phyloP scores from a whole-genome alignment of 1,140 invertebrate species.

The Drosophila albomicans region DNA sequence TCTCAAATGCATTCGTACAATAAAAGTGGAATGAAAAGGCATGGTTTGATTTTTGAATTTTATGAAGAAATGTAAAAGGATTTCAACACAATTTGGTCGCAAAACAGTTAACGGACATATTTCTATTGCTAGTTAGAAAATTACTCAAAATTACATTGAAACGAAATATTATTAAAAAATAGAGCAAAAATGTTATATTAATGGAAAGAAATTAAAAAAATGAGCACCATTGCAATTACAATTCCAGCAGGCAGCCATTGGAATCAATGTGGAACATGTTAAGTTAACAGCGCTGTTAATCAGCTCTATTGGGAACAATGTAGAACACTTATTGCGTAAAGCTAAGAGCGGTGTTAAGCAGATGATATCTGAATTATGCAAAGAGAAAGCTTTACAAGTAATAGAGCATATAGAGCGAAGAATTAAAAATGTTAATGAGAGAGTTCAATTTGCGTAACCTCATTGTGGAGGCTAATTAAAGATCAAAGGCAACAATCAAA shows the following conservation, averaged over 20 bases:
- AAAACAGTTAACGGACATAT: too few relatives aligned
- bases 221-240: too few relatives aligned
- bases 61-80: too few relatives aligned
- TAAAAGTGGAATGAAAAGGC: too few relatives aligned
- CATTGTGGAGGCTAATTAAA: constrained; percentile 1
- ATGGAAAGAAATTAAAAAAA: too few relatives aligned
- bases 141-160: too few relatives aligned
- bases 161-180: too few relatives aligned
- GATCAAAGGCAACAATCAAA: constrained; percentile 11
- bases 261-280: not conserved
- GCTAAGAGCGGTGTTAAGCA: not conserved
- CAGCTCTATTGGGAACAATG: not conserved
- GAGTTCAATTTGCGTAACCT: constrained; percentile 10
- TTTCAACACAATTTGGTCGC: too few relatives aligned
- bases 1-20: not conserved
- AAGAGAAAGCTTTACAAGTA: not conserved
- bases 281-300: not conserved
- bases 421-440: constrained; percentile 8
- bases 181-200: too few relatives aligned
- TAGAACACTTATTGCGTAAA: not conserved
- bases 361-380: not conserved
- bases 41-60: too few relatives aligned
- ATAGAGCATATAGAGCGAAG: not conserved
- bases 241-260: too few relatives aligned
- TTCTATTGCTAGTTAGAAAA: too few relatives aligned